Evolutionary conservation across 2,888 invertebrate species (phyloP).

Genomic region (Lypha dubia): DNA sequence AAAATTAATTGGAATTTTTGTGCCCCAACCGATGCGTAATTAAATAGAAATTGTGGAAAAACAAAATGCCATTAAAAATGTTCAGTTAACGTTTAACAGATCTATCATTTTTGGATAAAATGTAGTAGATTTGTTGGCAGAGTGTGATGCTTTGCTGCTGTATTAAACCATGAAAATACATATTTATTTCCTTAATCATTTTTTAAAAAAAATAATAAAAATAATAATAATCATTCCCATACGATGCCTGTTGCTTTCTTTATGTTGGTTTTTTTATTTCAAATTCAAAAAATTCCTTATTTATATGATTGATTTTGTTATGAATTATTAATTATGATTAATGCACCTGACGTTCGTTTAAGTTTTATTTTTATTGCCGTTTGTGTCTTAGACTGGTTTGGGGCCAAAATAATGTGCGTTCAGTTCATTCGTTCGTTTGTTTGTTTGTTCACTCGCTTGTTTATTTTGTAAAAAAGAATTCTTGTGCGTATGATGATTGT

Average conservation of each 20-base stretch:
- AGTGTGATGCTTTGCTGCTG: too few species aligned
- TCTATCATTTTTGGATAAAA: conserved; percentile 59
- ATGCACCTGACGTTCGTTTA: conserved; percentile 68
- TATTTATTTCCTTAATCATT: conserved; percentile 64
- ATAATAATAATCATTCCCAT: conserved; percentile 41
- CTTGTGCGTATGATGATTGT: conserved; percentile 4
- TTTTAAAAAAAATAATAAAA: too few species aligned
- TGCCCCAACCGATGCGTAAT: conserved; percentile 48
- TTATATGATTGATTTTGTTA: conserved; percentile 72
- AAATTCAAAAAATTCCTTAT: conserved; percentile 53
- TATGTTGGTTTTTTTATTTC: conserved; percentile 25
- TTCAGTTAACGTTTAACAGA: conserved; percentile 55
- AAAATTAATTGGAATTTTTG: conserved; percentile 57
- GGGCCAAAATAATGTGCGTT: conserved; percentile 33
- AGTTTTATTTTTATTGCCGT: conserved; percentile 20
- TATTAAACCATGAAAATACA: conserved; percentile 49
- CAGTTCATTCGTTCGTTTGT: neutral
- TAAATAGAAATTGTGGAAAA: conserved; percentile 58
- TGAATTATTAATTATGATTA: conserved; percentile 73
- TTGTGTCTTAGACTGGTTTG: conserved; percentile 34
- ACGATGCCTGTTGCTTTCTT: conserved; percentile 15
- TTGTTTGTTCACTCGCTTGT: neutral
- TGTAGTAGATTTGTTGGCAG: conserved; percentile 3
- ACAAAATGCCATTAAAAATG: conserved; percentile 46
- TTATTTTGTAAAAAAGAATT: neutral